Percentiles rank a stretch among this genome's conserved stretches.
phyloP scores from a whole-genome alignment of 64 coral and sea anemone species.

The Trachythela sp. region DNA sequence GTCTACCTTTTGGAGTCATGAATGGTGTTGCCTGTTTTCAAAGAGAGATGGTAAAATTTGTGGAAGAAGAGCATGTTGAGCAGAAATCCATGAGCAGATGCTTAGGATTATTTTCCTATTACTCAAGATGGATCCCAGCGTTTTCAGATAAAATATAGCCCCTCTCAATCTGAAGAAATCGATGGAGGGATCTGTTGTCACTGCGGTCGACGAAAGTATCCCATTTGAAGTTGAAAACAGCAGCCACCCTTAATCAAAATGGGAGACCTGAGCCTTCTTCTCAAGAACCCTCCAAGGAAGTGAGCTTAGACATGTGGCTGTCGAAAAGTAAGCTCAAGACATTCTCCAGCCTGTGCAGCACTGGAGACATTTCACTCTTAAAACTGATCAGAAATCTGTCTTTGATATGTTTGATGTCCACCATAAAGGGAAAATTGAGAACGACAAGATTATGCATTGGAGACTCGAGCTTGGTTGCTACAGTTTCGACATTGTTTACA shows the following conservation, averaged over 20 bases:
- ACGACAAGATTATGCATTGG: too few species aligned
- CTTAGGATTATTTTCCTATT: too few species aligned
- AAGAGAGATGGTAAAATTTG: background rate
- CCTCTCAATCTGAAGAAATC: background rate
- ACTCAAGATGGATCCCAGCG: background rate
- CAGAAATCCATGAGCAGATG: background rate
- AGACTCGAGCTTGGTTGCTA: background rate
- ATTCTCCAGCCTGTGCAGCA: background rate
- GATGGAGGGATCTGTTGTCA: background rate
- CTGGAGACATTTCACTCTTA: slow-evolving; percentile 14
- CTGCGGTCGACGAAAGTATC: background rate
- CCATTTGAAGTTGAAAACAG: background rate
- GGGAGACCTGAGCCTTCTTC: slow-evolving; percentile 17
- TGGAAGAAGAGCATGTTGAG: background rate
- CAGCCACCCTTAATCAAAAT: slow-evolving; percentile 11
- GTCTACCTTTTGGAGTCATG: background rate
- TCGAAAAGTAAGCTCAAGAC: background rate
- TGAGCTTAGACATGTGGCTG: background rate
- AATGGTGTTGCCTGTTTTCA: background rate
- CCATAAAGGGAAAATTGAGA: background rate
- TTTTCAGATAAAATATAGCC: background rate
- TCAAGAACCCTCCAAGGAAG: too few species aligned
- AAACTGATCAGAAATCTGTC: slow-evolving; percentile 6
- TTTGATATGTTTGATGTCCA: background rate
- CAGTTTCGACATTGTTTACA: background rate